Evolutionary conservation across 2,797 vertebrate genomes (phyloP), one percentile per base, ranked within the genome.

Genomic region (Malurus splendens): DNA sequence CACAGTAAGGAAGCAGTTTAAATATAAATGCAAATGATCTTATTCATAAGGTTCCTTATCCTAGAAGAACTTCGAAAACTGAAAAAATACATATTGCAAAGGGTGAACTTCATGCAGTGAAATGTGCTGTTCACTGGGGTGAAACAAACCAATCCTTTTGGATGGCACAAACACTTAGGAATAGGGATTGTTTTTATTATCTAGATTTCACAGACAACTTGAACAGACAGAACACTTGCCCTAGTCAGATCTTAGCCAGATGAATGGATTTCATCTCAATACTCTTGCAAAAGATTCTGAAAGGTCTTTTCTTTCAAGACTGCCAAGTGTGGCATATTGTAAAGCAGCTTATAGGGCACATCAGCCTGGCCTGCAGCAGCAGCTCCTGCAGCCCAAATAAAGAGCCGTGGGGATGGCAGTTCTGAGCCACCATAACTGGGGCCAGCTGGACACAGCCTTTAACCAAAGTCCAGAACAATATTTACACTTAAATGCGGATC

Each of bases 291-390:
- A 78, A 78, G 38, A 12, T 51, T 22, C 17, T 83, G 41, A 28
- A 67, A 60, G 22, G n/a, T 10, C 20, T 71, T 48, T 78, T 45
- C 52, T 59, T 67, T 22, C 47, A 45, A 38, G 23, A 41, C 18
- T 82, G 25, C 57, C 6, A 74, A 64, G 33, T 8, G 4, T 6
- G 12, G 52, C 44, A 24, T 1, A 14, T 27, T 57, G 65, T 52
- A 19, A 73, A 73, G 25, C 27, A 77, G 4, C 22, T 47, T 1
- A 14, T 32, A 74, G 20, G 20, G 10, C 25, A 20, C 50, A 38
- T 9, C 33, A 64, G 9, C 32, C 61, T 32, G 0, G 0, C 8
- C 45, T 45, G 9, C 61, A 47, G 2, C 4, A 65, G 12, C 45
- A 71, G 50, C 54, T 47, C 14, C 65, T 28, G 28, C 0, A 86